Evolutionary conservation across 2,888 invertebrate genomes (phyloP).

Genomic region (Aphelenchoides bicaudatus): DNA sequence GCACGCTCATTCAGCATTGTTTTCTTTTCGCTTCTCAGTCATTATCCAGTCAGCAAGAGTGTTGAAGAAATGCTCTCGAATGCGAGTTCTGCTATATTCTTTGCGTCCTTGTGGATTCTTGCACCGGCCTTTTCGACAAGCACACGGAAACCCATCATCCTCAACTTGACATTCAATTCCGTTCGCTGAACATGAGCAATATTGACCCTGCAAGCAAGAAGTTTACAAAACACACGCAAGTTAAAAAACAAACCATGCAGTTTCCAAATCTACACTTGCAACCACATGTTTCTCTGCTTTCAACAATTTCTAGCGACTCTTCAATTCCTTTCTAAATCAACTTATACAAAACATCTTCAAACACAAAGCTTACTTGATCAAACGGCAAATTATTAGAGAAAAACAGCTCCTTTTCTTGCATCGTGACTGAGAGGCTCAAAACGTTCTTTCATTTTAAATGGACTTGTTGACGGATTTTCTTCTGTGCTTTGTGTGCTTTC

Average conservation of each 20-base stretch:
- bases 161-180: slow-evolving; percentile 15
- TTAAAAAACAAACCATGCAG: too few relatives aligned
- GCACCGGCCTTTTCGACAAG: slow-evolving; percentile 1
- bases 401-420: not conserved
- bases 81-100: not conserved
- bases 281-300: slow-evolving; percentile 7
- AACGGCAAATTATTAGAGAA: not conserved
- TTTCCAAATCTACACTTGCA: not conserved
- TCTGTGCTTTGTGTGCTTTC: not conserved
- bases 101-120: not conserved
- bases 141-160: slow-evolving; percentile 11
- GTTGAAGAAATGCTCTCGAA: not conserved
- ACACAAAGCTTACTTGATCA: not conserved
- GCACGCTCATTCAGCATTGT: slow-evolving; percentile 1
- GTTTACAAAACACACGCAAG: too few relatives aligned
- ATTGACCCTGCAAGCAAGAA: too few relatives aligned
- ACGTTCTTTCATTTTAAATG: too few relatives aligned
- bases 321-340: too few relatives aligned
- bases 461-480: slow-evolving; percentile 7
- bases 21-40: slow-evolving; percentile 1
- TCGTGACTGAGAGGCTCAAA: not conserved
- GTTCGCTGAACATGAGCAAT: not conserved
- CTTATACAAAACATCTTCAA: too few relatives aligned
- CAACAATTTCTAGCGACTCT: not conserved
- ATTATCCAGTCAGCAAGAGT: not conserved